Percentiles rank a stretch among this genome's conserved stretches.
Conservation (phyloP, 2,113 vertebrate species). For the Rhinogobius similis region DNA sequence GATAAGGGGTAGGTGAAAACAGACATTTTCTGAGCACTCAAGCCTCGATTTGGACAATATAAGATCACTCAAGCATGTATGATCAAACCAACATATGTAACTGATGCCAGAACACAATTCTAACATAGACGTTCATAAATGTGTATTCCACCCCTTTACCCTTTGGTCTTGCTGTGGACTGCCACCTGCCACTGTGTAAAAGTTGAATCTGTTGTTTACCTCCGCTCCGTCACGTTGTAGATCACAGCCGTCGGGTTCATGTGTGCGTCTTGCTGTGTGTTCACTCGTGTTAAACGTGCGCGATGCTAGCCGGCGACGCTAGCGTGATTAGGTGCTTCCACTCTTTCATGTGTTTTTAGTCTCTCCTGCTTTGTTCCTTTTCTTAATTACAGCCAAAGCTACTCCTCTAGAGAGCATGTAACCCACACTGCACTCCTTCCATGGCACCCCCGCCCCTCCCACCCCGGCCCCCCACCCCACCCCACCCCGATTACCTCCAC, state of each 20-base stretch:
- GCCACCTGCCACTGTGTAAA: background rate
- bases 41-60: no score
- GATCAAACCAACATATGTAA: no score
- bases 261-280: background rate
- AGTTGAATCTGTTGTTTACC: background rate
- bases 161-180: background rate
- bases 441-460: slow-evolving; percentile 56
- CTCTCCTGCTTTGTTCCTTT: slow-evolving; percentile 75
- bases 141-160: no score
- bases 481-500: slow-evolving; percentile 69
- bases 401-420: slow-evolving; percentile 74
- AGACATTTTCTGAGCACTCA: no score
- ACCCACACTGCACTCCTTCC: slow-evolving; percentile 35
- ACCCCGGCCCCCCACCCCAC: slow-evolving; percentile 63
- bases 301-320: slow-evolving; percentile 13
- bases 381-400: slow-evolving; percentile 78
- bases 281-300: slow-evolving; percentile 15
- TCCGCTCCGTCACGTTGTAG: background rate
- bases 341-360: slow-evolving; percentile 78
- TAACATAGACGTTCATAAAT: no score
- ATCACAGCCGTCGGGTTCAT: background rate
- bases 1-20: no score
- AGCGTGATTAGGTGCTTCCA: slow-evolving; percentile 68
- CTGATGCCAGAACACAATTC: no score
- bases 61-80: no score